These are phyloP conservation scores for Lophura nycthemera DNA, from an alignment of 2,113 vertebrate species.

Conservation along the genomic window DNA sequence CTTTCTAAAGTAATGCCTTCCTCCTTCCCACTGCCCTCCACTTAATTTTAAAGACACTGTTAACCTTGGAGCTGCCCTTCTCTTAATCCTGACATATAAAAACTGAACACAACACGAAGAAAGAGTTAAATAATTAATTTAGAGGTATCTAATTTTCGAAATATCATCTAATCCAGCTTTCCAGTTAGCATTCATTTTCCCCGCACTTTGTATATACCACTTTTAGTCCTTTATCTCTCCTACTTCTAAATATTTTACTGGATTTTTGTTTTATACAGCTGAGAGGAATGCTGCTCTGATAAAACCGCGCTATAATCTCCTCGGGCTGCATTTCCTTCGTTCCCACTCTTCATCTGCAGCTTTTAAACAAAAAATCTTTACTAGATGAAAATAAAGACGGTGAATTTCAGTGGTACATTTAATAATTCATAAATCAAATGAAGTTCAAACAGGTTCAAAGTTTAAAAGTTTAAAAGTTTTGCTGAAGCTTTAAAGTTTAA, in stretches of 20 bases:
- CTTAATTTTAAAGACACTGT: conserved; percentile 21
- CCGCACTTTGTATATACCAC: conserved; percentile 30
- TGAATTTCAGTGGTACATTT: conserved; percentile 83
- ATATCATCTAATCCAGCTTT: background rate
- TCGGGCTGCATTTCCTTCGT: conserved; percentile 48
- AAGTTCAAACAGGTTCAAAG: conserved; percentile 86
- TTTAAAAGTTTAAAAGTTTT: conserved; percentile 88
- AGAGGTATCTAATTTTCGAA: conserved; percentile 44
- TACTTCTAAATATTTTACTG: conserved; percentile 61
- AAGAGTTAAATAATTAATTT: conserved; percentile 61
- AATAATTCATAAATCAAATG: conserved; percentile 86
- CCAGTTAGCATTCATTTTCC: conserved; percentile 23
- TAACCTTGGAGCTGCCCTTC: conserved; percentile 35
- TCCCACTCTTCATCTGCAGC: conserved; percentile 64
- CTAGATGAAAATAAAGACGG: conserved; percentile 76
- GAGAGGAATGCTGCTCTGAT: conserved; percentile 47
- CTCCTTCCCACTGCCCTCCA: conserved; percentile 20
- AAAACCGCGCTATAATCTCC: conserved; percentile 44
- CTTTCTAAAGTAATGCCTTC: conserved; percentile 48
- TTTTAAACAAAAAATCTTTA: conserved; percentile 81
- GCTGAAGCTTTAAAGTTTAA: conserved; percentile 84
- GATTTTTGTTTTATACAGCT: conserved; percentile 59
- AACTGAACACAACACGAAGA: background rate
- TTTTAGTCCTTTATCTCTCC: conserved; percentile 59
- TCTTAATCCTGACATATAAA: conserved; percentile 4